Evolutionary conservation across 2,888 invertebrate genomes (phyloP), one percentile per base, ranked within the genome.

Genomic region (Phania funesta): DNA sequence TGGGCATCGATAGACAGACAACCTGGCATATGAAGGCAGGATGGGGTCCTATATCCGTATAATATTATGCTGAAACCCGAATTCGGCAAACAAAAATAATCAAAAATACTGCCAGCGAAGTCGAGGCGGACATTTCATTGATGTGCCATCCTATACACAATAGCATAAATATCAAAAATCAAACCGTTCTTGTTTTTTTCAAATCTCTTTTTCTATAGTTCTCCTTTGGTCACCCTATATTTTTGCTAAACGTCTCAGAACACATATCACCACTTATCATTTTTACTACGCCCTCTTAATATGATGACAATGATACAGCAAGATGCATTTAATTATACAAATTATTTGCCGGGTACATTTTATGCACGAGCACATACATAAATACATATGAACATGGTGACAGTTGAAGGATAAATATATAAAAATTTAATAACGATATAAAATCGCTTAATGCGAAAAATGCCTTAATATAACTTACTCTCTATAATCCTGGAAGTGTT

Each of bases 401-500:
- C 58, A 58, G 32, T 24, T 24, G 41, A 24, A 41, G n/a, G 13
- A 24, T 41, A 38, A 38, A 58, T 38, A 24, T 38, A 41, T 13
- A 58, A 58, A 41, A 13, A 2, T 16, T 22, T 38, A n/a, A n/a
- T n/a, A n/a, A 41, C 22, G 16, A 38, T 41, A 58, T 35, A 41
- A 41, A 58, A 8, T 24, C 38, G 41, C 24, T 41, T 58, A 58
- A 58, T 41, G n/a, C 58, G 41, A 41, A 41, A n/a, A 58, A 41
- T 22, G 38, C 24, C 7, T 24, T 22, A 20, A n/a, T 58, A 41
- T 41, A 24, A 58, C 38, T 41, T 58, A 58, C 41, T 16, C 24
- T 24, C 24, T n/a, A 24, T 24, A 24, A 38, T 41, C n/a, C n/a
- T 22, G 16, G 16, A 4, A n/a, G n/a, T n/a, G n/a, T n/a, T n/a